phyloP scores from a whole-genome alignment of 1,140 invertebrate species.

The Drepana arcuata region DNA sequence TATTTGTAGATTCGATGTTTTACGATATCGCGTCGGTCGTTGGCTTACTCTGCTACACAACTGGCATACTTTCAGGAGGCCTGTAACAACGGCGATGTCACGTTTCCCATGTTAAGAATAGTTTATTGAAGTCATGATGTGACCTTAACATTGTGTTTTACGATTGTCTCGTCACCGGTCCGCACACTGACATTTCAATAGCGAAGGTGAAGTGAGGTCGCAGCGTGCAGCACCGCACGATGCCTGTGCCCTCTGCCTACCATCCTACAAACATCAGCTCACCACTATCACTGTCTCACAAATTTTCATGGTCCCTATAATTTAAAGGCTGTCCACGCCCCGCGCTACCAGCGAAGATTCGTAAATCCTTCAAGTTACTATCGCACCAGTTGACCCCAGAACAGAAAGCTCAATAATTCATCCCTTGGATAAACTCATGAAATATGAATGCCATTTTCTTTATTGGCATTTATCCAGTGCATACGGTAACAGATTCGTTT shows the following conservation, averaged over 20 bases:
- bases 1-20: no score
- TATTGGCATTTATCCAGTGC: slow-evolving; percentile 8
- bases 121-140: slow-evolving; percentile 71
- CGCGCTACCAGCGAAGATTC: slow-evolving; percentile 3
- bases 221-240: slow-evolving; percentile 55
- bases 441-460: slow-evolving; percentile 23
- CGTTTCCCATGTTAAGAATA: slow-evolving; percentile 65
- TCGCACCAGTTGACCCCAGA: background rate
- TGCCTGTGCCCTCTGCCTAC: slow-evolving; percentile 20
- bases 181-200: slow-evolving; percentile 67
- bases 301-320: no score
- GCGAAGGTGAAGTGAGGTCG: slow-evolving; percentile 60
- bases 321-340: no score
- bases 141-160: slow-evolving; percentile 70
- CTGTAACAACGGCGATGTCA: slow-evolving; percentile 56
- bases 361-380: background rate
- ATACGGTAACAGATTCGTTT: slow-evolving; percentile 20
- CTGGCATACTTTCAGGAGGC: slow-evolving; percentile 57
- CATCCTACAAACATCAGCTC: slow-evolving; percentile 17
- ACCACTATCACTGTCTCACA: slow-evolving; percentile 4
- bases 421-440: slow-evolving; percentile 22
- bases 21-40: no score
- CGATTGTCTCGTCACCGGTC: slow-evolving; percentile 65
- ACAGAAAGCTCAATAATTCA: slow-evolving; percentile 2
- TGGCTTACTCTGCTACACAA: no score